Evolutionary conservation across 37 sponge, comb jelly and placozoan species (phyloP).

Genomic region (Dysidea cf. avara): DNA sequence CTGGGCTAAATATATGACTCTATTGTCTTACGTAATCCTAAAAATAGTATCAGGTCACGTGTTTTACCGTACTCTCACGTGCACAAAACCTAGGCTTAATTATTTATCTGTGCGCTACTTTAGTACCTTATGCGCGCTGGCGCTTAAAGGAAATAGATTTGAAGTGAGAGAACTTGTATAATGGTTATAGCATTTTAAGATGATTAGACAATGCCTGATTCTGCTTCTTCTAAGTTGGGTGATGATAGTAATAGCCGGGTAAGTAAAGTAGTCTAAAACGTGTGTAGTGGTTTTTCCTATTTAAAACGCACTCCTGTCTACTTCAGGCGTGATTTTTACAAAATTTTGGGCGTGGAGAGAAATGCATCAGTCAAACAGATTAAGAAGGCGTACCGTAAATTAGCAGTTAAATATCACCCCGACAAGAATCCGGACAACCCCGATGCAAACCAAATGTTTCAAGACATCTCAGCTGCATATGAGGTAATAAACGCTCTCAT

Average conservation of each 20-base stretch:
- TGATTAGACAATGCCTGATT: no score
- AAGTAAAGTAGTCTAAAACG: background rate
- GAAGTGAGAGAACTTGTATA: no score
- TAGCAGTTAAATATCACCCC: conserved; percentile 93
- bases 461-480: conserved; percentile 93
- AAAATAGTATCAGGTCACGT: no score
- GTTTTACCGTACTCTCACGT: no score
- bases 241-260: background rate
- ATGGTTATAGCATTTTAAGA: no score
- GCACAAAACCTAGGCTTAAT: no score
- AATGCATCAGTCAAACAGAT: conserved; percentile 84
- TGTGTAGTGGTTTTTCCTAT: background rate
- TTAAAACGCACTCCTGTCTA: background rate
- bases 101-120: no score
- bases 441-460: conserved; percentile 78
- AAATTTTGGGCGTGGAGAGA: conserved; percentile 88
- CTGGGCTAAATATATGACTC: no score
- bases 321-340: conserved; percentile 92
- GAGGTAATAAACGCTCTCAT: no score
- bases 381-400: conserved; percentile 95
- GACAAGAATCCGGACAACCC: conserved; percentile 92
- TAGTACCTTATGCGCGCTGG: no score
- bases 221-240: background rate
- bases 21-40: no score
- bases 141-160: no score